Evolutionary conservation across 2,797 vertebrate genomes (phyloP), one percentile per base, ranked within the genome.

Genomic region (Tachyglossus aculeatus): DNA sequence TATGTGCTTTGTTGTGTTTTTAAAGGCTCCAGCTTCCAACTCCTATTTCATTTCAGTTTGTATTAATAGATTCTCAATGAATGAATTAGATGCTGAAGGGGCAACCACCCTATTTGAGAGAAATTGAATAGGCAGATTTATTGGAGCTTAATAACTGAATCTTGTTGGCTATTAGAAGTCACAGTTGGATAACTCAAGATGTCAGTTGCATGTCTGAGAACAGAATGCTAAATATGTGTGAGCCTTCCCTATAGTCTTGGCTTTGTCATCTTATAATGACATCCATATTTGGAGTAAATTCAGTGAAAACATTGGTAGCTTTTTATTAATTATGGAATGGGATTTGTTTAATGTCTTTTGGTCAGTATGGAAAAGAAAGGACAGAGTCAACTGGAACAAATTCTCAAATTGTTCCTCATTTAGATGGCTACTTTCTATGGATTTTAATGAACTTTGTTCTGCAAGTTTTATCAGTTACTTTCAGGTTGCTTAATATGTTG

Each of bases 81-180:
- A 89, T 87, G 82, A 88, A 90, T 90, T 89, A 84, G 82, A 88
- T 90, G 85, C 89, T 90, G 72, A 81, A 65, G 85, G 81, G 85
- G 82, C 15, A 44, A 18, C n/a, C 22, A 43, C 40, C 22, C 67
- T 84, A 84, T 91, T 86, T 88, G 83, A 89, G 83, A 80, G 81
- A 88, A 92, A 91, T 90, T 88, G 89, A 90, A 91, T 89, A 88
- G 85, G 74, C 75, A 90, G 70, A 72, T 87, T 90, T 90, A 90
- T 88, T 90, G 88, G 89, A 89, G 86, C 89, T 90, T 90, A 92
- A 90, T 89, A 90, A 87, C 83, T 88, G 77, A 67, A 88, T 88
- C 83, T 87, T 91, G 85, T 89, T 90, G 88, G 79, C 84, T 89
- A 65, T 91, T 90, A 85, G 60, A 87, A 87, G 74, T 84, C 68